phyloP scores from a whole-genome alignment of 2,797 vertebrate genomes.

The Lagocephalus sceleratus region DNA sequence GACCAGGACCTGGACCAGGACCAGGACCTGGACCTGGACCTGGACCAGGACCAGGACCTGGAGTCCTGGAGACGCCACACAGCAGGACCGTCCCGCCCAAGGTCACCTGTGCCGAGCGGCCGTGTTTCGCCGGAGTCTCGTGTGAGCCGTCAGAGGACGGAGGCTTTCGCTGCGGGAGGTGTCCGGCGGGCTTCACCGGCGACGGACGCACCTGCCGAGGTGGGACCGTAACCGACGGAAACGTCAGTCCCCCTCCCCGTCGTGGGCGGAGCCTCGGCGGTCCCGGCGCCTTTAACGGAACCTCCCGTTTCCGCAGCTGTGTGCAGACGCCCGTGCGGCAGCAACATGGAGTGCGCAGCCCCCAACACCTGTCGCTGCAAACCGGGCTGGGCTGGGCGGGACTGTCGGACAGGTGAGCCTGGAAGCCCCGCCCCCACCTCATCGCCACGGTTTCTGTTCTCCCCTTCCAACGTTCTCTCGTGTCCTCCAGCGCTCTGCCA shows the following conservation, averaged over 20 bases:
- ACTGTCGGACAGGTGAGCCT: constrained; percentile 66
- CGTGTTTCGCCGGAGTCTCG: constrained; percentile 69
- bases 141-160: constrained; percentile 45
- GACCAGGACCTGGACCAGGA: neutral
- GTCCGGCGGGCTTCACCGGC: constrained; percentile 74
- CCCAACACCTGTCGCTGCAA: constrained; percentile 76
- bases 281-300: neutral
- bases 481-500: constrained; percentile 55
- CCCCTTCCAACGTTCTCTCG: neutral
- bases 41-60: neutral
- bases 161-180: constrained; percentile 70
- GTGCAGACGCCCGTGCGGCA: constrained; percentile 69
- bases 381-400: constrained; percentile 61
- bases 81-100: neutral
- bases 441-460: no score
- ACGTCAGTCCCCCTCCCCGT: no score
- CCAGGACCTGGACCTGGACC: constrained; percentile 6
- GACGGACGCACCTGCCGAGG: constrained; percentile 77
- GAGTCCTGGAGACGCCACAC: no score
- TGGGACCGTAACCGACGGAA: no score
- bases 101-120: constrained; percentile 40
- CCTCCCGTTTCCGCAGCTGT: constrained; percentile 57
- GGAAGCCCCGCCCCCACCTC: neutral
- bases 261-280: no score
- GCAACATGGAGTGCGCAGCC: constrained; percentile 75